Evolutionary conservation across 1,140 invertebrate genomes (phyloP).

Genomic region (Panagrolaimus sp.): DNA sequence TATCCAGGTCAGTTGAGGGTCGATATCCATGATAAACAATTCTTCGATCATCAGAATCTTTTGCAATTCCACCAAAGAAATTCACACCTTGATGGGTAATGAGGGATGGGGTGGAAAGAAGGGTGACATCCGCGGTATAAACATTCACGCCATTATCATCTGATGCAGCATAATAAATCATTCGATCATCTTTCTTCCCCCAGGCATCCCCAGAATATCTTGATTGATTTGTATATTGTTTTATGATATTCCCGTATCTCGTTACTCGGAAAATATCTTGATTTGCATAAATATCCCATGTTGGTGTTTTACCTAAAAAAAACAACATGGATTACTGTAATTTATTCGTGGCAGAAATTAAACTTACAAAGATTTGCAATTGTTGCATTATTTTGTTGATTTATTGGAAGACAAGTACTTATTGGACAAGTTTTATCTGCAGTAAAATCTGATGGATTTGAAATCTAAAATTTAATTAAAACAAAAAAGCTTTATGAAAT

Average conservation of each 20-base stretch:
- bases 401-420: not conserved
- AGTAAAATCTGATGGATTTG: not conserved
- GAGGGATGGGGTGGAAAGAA: not conserved
- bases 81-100: not conserved
- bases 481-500: too few species aligned
- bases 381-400: too few species aligned
- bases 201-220: not conserved
- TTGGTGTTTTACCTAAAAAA: not conserved
- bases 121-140: not conserved
- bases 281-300: not conserved
- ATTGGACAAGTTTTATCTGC: not conserved
- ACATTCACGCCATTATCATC: slow-evolving; percentile 6
- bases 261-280: not conserved
- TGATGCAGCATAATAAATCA: not conserved
- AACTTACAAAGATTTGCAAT: not conserved
- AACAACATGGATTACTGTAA: too few species aligned
- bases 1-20: not conserved
- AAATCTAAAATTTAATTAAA: too few species aligned
- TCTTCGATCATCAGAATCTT: not conserved
- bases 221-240: not conserved
- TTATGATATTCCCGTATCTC: not conserved
- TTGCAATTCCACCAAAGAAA: not conserved
- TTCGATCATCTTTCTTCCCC: not conserved
- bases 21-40: slow-evolving; percentile 1
- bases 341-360: not conserved